Base-by-base conservation (phyloP, 2,797 vertebrate species). In the Salarias fasciatus region DNA sequence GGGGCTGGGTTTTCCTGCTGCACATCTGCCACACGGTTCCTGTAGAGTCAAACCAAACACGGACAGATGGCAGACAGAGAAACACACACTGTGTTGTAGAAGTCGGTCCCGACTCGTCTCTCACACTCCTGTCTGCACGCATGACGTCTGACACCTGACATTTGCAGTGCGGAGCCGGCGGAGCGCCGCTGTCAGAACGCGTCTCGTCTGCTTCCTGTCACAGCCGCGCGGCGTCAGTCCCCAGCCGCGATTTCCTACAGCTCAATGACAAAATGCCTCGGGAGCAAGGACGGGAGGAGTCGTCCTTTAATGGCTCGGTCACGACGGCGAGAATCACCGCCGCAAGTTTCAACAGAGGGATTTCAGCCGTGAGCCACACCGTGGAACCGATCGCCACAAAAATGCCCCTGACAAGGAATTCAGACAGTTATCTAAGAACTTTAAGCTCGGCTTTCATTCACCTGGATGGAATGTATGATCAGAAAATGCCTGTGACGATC, bases 121-220 rank as follows among this genome's bases (percentile, higher is more conserved):
- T 57, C 44, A 6, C 52, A 13, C 29, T 72, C 63, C 43, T 53
- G 38, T 63, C 66, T 51, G 60, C 70, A 62, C 78, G 72, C 72
- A 70, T 79, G 64, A 55, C 54, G 75, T 84, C 18, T 24, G 18
- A 24, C 18, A 18, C 18, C 78, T 87, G 86, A 87, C 87, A 88
- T 88, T 87, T 89, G 75, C 69, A 59, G 70, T 82, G 67, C 67
- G 52, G 60, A 70, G 41, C 62, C 43, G 52, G 57, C 28, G 64
- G 61, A 82, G 73, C 57, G 10, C 51, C 67, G 83, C 80, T 90
- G 88, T 88, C 83, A 87, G 73, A 80, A 54, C 45, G 0, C 62
- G 88, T 91, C 82, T 88, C 79, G 61, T 90, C 88, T 70, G 45
- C 47, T 69, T 51, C 54, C 59, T 81, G 76, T 77, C 74, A 18